Base-by-base conservation (phyloP, 1,140 invertebrate genomes). In the Eriocheir sinensis region DNA sequence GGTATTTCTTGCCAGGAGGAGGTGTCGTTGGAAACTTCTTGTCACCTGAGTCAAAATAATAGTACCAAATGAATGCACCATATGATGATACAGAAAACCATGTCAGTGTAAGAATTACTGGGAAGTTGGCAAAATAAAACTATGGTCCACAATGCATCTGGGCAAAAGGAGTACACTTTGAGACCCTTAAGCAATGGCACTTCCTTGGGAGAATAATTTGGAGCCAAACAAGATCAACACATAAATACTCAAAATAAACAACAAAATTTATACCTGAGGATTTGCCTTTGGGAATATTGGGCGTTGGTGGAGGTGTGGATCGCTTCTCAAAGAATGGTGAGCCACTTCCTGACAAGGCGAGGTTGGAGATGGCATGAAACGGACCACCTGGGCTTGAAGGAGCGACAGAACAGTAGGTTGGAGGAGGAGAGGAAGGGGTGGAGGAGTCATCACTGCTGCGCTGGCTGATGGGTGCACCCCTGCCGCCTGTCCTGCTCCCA, bases 21-120 rank as follows among this genome's bases (percentile, higher is more conserved):
- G 98, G 98, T 36, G 98, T 99, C 9, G 98, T 98, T 36, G 98
- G 98, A 96, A 98, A 98, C 96, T 98, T 98, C 44, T 96, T 96
- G 40, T 96, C 96, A 94, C 96, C 95, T 96, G 48, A 0, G 89
- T 72, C 41, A 17, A 79, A 88, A 21, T 3, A 89, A n/a, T 72
- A 21, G 12, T 6, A 72, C n/a, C n/a, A 36, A 17, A 86, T 34
- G 21, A 83, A 3, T 38, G n/a, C n/a, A n/a, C n/a, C n/a, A n/a
- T n/a, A n/a, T n/a, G n/a, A n/a, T n/a, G n/a, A n/a, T n/a, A n/a
- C n/a, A n/a, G n/a, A n/a, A n/a, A n/a, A n/a, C n/a, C n/a, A n/a
- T n/a, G n/a, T n/a, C n/a, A n/a, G n/a, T n/a, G n/a, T n/a, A n/a
- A n/a, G n/a, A n/a, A n/a, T n/a, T n/a, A 72, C 60, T 72, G 27